Evolutionary conservation across 1,140 invertebrate genomes (phyloP), one percentile per base, ranked within the genome.

Genomic region (Phymastichus coffea): DNA sequence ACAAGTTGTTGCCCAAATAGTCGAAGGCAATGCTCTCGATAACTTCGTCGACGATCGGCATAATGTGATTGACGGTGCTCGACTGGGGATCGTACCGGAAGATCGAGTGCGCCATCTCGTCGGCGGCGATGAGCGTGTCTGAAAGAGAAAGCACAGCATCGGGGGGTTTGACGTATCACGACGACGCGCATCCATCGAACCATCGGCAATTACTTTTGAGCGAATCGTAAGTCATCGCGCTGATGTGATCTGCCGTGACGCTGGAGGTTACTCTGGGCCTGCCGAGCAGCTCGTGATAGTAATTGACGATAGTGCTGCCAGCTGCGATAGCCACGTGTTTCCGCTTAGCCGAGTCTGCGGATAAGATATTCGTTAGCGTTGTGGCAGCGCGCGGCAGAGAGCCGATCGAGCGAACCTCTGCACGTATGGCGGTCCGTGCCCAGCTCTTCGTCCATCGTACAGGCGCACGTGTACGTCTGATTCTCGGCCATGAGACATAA

Each of bases 401-500:
- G 12, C 19, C 19, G 12, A 41, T 10, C 3, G 20, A 17, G 17
- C 19, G n/a, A 62, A 76, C 80, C 72, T 59, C 62, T 71, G 62
- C 87, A 89, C 2, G 76, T 81, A 6, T 77, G 78, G 26, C 75
- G 70, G 68, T 88, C 83, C 0, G 25, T 7, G 1, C 66, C 61
- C 1, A 91, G 67, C 28, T 72, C 66, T 70, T 90, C 88, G 14
- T 88, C 86, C 23, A 88, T 81, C 0, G 92, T 89, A 70, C 94
- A 97, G 6, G 84, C 87, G 75, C 94, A 97, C 0, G 80, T 80
- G 66, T 86, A 87, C 0, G 72, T 79, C 0, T 68, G 77, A 20
- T 77, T 77, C 1, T 86, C 85, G 4, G 84, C 84, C 26, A 96
- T 72, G 1, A 97, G 74, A 68, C 94, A 97, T 17, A 97, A 71